Conservation (phyloP, 2,797 vertebrate species). For the Epinephelus awoara region DNA sequence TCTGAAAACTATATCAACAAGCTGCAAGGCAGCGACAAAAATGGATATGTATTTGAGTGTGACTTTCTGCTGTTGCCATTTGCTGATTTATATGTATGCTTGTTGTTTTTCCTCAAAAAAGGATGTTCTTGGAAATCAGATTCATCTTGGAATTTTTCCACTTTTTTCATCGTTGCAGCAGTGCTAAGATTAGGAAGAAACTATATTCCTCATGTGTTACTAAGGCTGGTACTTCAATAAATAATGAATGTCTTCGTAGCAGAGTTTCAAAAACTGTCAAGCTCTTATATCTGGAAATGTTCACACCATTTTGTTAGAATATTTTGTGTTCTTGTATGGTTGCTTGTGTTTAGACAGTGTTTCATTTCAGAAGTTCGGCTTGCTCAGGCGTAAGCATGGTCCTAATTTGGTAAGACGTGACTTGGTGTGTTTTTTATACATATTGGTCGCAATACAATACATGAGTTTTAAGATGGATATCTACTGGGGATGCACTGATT, state of each 20-base stretch:
- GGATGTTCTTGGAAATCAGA: conserved; percentile 7
- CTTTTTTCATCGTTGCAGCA: not conserved
- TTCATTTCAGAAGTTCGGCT: too few relatives aligned
- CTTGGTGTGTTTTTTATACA: too few relatives aligned
- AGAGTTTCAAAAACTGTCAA: not conserved
- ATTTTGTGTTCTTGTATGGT: too few relatives aligned
- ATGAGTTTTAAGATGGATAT: too few relatives aligned
- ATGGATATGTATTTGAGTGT: conserved; percentile 26
- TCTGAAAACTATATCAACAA: conserved; percentile 60
- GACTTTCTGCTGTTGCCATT: conserved; percentile 23
- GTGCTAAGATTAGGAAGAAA: not conserved
- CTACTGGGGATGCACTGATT: too few relatives aligned
- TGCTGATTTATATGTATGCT: conserved; percentile 39
- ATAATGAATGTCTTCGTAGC: not conserved
- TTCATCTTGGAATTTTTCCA: conserved; percentile 1
- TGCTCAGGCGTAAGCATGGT: too few relatives aligned
- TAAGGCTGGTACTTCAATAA: not conserved
- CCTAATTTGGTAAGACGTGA: too few relatives aligned
- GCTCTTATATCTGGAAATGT: not conserved
- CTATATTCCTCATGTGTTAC: not conserved
- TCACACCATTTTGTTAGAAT: not conserved
- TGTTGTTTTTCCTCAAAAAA: not conserved
- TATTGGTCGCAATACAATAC: too few relatives aligned
- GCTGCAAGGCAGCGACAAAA: conserved; percentile 17
- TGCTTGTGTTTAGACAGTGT: too few relatives aligned